Base-by-base conservation (phyloP, 2,113 vertebrate genomes). In the Eonycteris spelaea region DNA sequence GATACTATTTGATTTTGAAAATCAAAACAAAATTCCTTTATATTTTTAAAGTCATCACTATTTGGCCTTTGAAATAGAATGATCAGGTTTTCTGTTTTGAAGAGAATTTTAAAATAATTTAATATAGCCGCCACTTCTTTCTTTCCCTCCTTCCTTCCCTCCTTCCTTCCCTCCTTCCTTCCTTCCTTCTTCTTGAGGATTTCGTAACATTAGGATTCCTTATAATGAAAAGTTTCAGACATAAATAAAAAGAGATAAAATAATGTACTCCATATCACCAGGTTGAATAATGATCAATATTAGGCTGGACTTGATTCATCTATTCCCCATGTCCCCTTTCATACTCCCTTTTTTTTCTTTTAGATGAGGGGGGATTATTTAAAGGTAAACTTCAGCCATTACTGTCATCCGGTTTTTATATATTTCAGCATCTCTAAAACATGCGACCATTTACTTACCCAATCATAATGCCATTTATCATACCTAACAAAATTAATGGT, bases 401-500 rank as follows among this genome's bases (percentile, higher is more conserved):
- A 6, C 59, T 14, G 26, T 86, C 35, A 30, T 73, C 65, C 12
- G 22, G 48, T 78, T 59, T 26, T 48, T 79, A 30, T 7, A 13
- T n/a, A 21, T 80, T 63, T 92, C 84, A 89, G 22, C 77, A 91
- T 67, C 45, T 85, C 63, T 93, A 73, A 91, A 74, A 78, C 55
- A 65, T 24, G 80, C 24, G 43, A 12, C 33, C 70, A 61, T 84
- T 87, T 95, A 84, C 40, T 89, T 91, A 93, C n/a, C 84, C 40
- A 89, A n/a, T 15, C 16, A 18, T 65, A 75, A 92, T 51, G 59
- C 1, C 8, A 35, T 68, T 68, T 74, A 79, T 45, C 48, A 68
- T n/a, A 51, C 55, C 26, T 84, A 84, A 75, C 4, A 73, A 43
- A 93, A 87, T 70, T 38, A 83, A n/a, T 84, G 51, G 67, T 61